Evolutionary conservation across 2,113 vertebrate species (phyloP).

Genomic region (Tragulus kanchil): DNA sequence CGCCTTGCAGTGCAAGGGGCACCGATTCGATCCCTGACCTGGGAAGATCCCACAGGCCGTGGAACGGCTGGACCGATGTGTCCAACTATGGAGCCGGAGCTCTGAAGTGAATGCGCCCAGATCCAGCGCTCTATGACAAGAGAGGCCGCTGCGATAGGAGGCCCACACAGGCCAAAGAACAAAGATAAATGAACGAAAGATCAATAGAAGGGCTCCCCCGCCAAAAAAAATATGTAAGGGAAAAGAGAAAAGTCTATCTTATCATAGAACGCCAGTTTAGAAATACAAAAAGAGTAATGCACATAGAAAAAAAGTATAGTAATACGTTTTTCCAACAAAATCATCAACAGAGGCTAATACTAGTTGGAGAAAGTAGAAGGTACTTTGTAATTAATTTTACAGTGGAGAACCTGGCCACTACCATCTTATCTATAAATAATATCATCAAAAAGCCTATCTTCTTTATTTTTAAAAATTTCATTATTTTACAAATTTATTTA

Average conservation of each 20-base stretch:
- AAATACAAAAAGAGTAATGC: neutral
- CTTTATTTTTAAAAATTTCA: neutral
- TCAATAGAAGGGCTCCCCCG: too few relatives aligned
- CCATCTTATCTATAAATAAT: neutral
- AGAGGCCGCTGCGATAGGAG: too few relatives aligned
- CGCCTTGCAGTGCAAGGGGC: too few relatives aligned
- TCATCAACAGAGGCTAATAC: neutral
- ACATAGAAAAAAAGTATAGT: neutral
- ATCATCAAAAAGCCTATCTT: neutral
- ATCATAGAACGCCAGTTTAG: neutral
- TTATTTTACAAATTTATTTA: neutral
- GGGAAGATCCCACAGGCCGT: too few relatives aligned
- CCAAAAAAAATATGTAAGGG: neutral
- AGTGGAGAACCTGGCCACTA: neutral
- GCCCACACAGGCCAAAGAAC: too few relatives aligned
- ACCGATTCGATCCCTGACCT: too few relatives aligned
- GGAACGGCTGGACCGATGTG: too few relatives aligned
- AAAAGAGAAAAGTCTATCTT: neutral
- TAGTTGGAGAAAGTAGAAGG: neutral
- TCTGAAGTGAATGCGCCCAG: too few relatives aligned
- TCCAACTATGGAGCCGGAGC: too few relatives aligned
- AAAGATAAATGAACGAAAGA: too few relatives aligned
- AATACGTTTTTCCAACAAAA: constrained; percentile 31
- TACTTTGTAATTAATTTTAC: neutral
- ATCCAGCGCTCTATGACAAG: too few relatives aligned